Percentiles rank a stretch among this genome's conserved stretches.
phyloP scores from a whole-genome alignment of 2,113 vertebrate genomes.

The Cinclus cinclus region DNA sequence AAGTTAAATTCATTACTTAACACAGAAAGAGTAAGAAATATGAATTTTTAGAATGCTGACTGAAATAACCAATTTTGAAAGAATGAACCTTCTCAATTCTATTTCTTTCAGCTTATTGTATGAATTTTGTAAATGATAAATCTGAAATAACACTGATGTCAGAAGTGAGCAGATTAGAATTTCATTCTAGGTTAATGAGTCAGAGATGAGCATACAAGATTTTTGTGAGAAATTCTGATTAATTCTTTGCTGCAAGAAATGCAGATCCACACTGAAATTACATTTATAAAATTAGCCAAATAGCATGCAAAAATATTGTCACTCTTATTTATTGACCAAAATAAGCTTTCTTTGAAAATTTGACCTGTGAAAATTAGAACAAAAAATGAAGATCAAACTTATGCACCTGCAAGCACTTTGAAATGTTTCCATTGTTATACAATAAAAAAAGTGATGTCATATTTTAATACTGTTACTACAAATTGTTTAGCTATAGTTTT shows the following conservation, averaged over 20 bases:
- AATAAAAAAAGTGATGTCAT: background rate
- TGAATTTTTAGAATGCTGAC: background rate
- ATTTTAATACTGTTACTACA: background rate
- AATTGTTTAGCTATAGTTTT: background rate
- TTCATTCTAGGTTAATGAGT: background rate
- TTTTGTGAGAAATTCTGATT: background rate
- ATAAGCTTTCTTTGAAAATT: background rate
- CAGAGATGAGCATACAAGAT: background rate
- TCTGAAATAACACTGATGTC: background rate
- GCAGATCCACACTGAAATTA: background rate
- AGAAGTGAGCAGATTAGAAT: background rate
- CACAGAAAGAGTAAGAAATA: background rate
- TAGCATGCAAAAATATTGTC: background rate
- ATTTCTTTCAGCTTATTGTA: background rate
- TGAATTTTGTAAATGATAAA: background rate
- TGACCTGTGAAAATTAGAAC: background rate
- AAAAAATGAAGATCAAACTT: background rate
- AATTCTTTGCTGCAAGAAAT: background rate
- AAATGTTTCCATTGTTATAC: background rate
- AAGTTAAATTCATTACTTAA: background rate
- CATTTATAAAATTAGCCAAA: background rate
- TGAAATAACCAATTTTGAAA: background rate
- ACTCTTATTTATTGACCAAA: background rate
- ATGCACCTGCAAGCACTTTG: background rate
- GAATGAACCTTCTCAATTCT: background rate